A percentile compares a stretch with the other conserved stretches of the same genome.
phyloP scores from a whole-genome alignment of 2,113 vertebrate species.

The Heptranchias perlo region DNA sequence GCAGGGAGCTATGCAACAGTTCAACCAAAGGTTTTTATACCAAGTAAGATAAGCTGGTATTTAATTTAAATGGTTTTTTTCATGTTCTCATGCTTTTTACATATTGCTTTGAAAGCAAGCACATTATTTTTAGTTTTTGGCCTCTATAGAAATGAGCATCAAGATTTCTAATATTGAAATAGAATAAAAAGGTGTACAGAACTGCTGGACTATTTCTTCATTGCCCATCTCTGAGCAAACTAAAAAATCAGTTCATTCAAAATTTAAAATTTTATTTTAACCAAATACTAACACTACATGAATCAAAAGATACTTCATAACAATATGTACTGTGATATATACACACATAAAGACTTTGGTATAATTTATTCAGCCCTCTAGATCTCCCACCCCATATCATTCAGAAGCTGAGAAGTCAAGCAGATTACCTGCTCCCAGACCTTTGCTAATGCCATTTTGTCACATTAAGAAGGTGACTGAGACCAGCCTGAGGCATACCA shows the following conservation, averaged over 20 bases:
- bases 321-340: neutral
- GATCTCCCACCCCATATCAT: neutral
- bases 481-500: no score
- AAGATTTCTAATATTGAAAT: neutral
- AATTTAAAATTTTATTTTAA: neutral
- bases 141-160: neutral
- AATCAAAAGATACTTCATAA: neutral
- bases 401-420: neutral
- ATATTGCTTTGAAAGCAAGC: neutral
- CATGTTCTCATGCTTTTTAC: conserved; percentile 34
- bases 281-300: neutral
- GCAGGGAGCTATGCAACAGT: conserved; percentile 96
- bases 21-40: conserved; percentile 97
- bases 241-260: neutral
- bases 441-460: neutral
- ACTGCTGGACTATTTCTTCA: neutral
- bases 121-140: neutral
- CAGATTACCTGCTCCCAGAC: neutral
- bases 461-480: neutral
- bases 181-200: neutral
- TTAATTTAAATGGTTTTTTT: accelerated
- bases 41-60: conserved; percentile 64
- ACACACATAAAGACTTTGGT: no score
- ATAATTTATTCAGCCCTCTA: neutral
- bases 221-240: neutral